These are phyloP conservation scores for Perognathus longimembris DNA, from an alignment of 2,113 vertebrate species.

Conservation along the genomic window DNA sequence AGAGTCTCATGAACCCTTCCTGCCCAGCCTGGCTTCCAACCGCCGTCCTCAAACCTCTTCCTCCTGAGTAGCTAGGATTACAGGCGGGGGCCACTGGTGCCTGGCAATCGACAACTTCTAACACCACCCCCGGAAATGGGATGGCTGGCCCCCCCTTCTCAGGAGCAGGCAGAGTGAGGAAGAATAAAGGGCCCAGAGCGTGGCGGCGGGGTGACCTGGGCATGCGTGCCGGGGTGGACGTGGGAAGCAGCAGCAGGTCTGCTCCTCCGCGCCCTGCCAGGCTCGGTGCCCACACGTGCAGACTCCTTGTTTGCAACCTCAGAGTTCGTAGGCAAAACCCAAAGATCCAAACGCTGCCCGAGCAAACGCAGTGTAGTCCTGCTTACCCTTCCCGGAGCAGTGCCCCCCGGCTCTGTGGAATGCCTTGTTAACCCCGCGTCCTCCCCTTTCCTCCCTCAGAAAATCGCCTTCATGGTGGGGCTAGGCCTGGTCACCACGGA, in stretches of 20 bases:
- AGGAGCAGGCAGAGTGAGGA: too few species aligned
- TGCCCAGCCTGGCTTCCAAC: neutral
- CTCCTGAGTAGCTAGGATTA: neutral
- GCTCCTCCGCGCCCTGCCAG: too few species aligned
- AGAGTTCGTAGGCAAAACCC: neutral
- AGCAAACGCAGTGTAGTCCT: neutral
- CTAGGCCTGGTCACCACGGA: conserved; percentile 97
- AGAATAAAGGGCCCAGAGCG: too few species aligned
- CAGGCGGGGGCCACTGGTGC: too few species aligned
- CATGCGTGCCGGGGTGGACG: too few species aligned
- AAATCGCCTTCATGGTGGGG: conserved; percentile 99
- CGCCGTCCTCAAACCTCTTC: neutral
- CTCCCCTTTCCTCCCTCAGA: conserved; percentile 87
- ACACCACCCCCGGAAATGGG: too few species aligned
- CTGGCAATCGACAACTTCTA: too few species aligned
- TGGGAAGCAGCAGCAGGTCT: too few species aligned
- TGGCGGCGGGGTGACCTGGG: too few species aligned
- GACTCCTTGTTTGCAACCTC: neutral
- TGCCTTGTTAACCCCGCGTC: neutral
- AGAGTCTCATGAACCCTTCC: too few species aligned
- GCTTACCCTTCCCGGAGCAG: neutral
- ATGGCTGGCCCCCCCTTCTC: too few species aligned
- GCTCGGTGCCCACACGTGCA: too few species aligned
- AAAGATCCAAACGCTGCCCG: neutral
- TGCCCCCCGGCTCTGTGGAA: neutral